phyloP scores from a whole-genome alignment of 2,888 invertebrate genomes.

The Caenorhabditis sulstoni region DNA sequence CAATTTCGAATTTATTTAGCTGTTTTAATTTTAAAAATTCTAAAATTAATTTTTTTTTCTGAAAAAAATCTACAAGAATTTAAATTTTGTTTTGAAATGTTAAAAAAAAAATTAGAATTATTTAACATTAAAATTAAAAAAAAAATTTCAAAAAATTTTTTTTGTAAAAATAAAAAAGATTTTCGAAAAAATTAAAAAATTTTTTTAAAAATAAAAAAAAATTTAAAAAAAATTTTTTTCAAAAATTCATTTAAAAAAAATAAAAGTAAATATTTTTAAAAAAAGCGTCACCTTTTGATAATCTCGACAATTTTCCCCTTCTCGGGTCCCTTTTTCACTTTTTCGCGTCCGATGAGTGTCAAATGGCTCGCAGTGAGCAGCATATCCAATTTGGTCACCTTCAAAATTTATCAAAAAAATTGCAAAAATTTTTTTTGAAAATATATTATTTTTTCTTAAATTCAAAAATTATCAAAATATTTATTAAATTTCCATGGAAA shows the following conservation, averaged over 20 bases:
- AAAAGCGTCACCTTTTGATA: slow-evolving; percentile 83
- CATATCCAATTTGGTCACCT: slow-evolving; percentile 84
- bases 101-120: too few species aligned
- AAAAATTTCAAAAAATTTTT: too few species aligned
- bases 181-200: too few species aligned
- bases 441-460: not conserved
- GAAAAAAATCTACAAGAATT: too few species aligned
- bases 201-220: too few species aligned
- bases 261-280: not conserved
- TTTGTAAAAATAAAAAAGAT: too few species aligned
- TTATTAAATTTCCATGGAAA: not conserved
- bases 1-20: not conserved
- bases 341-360: slow-evolving; percentile 85
- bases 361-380: slow-evolving; percentile 84
- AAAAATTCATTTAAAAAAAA: too few species aligned
- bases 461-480: not conserved
- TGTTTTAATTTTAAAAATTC: too few species aligned
- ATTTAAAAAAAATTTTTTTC: too few species aligned
- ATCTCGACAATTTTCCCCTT: slow-evolving; percentile 85
- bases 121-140: too few species aligned
- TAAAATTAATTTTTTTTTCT: too few species aligned
- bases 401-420: slow-evolving; percentile 75
- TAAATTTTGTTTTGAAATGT: too few species aligned
- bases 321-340: slow-evolving; percentile 85
- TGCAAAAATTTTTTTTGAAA: not conserved